These are phyloP conservation scores for Hormaphis cornu DNA, from an alignment of 1,140 invertebrate genomes.

Conservation along the genomic window DNA sequence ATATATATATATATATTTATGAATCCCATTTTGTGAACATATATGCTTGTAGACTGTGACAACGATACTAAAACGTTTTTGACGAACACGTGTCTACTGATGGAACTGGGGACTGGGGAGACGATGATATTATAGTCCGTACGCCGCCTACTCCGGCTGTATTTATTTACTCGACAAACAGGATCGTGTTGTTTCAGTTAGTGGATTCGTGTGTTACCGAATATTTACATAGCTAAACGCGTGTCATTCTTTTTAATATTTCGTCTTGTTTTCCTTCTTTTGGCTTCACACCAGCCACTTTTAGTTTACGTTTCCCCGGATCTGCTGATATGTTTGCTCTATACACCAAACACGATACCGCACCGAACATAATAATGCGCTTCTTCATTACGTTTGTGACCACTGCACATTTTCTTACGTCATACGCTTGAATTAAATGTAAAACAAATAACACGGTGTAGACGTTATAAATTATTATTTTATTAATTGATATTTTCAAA, in stretches of 20 bases:
- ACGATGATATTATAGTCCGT: constrained; percentile 8
- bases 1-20: neutral
- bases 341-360: neutral
- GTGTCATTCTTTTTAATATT: constrained; percentile 9
- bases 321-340: neutral
- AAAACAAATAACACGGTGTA: too few relatives aligned
- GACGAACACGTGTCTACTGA: constrained; percentile 16
- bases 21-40: neutral
- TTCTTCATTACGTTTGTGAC: too few relatives aligned
- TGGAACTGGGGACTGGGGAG: neutral
- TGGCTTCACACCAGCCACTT: constrained; percentile 26
- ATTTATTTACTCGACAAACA: constrained; percentile 22
- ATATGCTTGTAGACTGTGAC: neutral
- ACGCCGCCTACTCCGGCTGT: neutral
- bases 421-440: too few relatives aligned
- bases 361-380: too few relatives aligned
- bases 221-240: constrained; percentile 29
- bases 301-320: neutral
- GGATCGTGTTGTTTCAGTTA: constrained; percentile 23
- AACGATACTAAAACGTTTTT: constrained; percentile 10
- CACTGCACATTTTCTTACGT: too few relatives aligned
- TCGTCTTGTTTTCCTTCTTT: constrained; percentile 1
- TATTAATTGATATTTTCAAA: too few relatives aligned
- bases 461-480: too few relatives aligned
- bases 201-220: constrained; percentile 6